Evolutionary conservation across 2,797 vertebrate species (phyloP).

Genomic region (Sylvilagus floridanus): DNA sequence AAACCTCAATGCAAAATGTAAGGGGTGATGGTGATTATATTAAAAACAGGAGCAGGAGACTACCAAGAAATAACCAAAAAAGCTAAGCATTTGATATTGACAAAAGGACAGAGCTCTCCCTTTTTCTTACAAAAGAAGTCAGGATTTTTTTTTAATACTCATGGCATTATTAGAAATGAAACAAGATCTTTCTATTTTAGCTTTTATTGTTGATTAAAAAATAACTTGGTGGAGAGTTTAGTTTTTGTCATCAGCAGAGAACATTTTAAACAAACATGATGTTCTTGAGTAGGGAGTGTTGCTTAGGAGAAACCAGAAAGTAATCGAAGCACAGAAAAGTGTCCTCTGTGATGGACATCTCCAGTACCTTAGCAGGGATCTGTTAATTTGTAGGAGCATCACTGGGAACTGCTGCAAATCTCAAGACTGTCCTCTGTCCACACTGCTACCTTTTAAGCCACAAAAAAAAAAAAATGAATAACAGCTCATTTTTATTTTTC

Average conservation of each 20-base stretch:
- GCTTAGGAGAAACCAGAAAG: conserved; percentile 35
- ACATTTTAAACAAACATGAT: not conserved
- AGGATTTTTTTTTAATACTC: not conserved
- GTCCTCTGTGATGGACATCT: not conserved
- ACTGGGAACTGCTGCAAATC: not conserved
- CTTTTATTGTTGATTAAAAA: conserved; percentile 1
- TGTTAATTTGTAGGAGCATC: not conserved
- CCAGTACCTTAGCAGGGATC: not conserved
- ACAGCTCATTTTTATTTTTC: not conserved
- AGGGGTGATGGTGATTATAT: conserved; percentile 4
- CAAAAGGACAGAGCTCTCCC: not conserved
- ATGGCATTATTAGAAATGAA: not conserved
- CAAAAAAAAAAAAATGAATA: not conserved
- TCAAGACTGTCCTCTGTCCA: not conserved
- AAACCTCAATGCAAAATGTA: not conserved
- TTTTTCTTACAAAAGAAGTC: not conserved
- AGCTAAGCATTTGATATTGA: not conserved
- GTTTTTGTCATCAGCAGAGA: conserved; percentile 18
- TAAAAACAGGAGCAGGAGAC: not conserved
- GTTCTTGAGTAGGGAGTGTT: not conserved
- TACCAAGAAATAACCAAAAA: not conserved
- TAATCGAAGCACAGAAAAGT: not conserved
- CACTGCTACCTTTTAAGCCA: not conserved
- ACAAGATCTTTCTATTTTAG: not conserved
- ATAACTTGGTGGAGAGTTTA: not conserved